Percentiles rank a stretch among this genome's conserved stretches.
Conservation (phyloP, 2,113 vertebrate species). For the Bostrychus sinensis region DNA sequence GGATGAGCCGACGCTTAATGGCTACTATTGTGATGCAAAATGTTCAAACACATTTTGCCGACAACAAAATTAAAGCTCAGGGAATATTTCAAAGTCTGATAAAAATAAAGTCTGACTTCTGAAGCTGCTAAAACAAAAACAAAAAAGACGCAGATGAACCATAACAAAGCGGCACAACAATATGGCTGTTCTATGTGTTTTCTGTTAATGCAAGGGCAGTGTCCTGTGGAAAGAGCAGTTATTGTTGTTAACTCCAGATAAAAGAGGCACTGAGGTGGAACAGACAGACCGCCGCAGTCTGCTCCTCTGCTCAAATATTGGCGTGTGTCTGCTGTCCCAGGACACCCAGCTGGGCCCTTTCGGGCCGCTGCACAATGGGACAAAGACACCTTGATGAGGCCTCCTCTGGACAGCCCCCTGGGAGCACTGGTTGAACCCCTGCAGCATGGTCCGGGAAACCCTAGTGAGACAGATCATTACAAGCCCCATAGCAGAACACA, state of each 20-base stretch:
- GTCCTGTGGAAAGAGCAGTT: constrained; percentile 26
- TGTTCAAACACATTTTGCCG: constrained; percentile 67
- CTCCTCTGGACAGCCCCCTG: constrained; percentile 33
- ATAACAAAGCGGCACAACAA: constrained; percentile 49
- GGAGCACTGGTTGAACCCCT: constrained; percentile 16
- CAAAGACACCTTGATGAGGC: constrained; percentile 55
- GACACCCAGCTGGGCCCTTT: constrained; percentile 57
- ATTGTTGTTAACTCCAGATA: constrained; percentile 55
- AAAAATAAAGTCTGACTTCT: constrained; percentile 71
- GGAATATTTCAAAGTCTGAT: constrained; percentile 70
- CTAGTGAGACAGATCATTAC: constrained; percentile 42
- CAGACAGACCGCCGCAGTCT: constrained; percentile 40
- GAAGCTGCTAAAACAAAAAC: constrained; percentile 31
- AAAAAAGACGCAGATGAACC: neutral
- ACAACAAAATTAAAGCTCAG: constrained; percentile 69
- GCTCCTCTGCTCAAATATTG: constrained; percentile 62
- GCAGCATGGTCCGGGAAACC: neutral
- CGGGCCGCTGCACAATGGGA: constrained; percentile 27
- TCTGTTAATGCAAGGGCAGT: constrained; percentile 17
- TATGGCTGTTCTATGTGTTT: constrained; percentile 20
- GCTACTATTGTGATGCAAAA: constrained; percentile 78
- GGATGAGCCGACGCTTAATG: constrained; percentile 55
- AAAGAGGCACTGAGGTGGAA: constrained; percentile 70
- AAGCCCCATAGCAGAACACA: constrained; percentile 1
- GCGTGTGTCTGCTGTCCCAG: constrained; percentile 64